Evolutionary conservation across 53 echinoderm and acorn worm genomes (phyloP).

Genomic region (Hippasteria phrygiana): DNA sequence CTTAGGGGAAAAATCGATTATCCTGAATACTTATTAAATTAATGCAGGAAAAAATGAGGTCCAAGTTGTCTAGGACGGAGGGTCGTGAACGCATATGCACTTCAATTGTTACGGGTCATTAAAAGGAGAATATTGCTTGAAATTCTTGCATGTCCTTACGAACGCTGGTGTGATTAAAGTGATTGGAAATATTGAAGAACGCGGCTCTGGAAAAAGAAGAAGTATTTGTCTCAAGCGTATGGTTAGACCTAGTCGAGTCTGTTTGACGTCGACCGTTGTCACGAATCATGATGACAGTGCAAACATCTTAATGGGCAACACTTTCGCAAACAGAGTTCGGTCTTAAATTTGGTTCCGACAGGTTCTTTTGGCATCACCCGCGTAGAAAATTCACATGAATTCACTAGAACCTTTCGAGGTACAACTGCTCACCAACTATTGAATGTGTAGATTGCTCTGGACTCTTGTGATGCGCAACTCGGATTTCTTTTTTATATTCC

Average conservation of each 20-base stretch:
- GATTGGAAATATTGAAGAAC: too few species aligned
- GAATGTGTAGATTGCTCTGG: neutral
- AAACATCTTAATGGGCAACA: neutral
- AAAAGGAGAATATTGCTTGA: too few species aligned
- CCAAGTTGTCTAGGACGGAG: neutral
- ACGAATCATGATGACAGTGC: neutral
- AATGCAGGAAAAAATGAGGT: neutral
- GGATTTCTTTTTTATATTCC: neutral
- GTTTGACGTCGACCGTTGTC: neutral
- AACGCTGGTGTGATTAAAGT: too few species aligned
- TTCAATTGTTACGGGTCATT: neutral
- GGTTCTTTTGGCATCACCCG: too few species aligned
- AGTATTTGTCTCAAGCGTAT: neutral
- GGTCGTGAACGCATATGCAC: neutral
- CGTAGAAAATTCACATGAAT: neutral
- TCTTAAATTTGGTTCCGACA: too few species aligned
- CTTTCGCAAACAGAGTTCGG: too few species aligned
- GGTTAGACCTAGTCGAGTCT: neutral
- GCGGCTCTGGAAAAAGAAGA: too few species aligned
- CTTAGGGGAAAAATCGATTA: constrained; percentile 8
- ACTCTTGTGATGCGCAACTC: neutral
- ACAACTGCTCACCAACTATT: neutral
- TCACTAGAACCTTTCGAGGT: neutral
- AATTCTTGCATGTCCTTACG: too few species aligned
- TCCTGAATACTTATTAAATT: constrained; percentile 2